Evolutionary conservation across 2,113 vertebrate species (phyloP), one percentile per base, ranked within the genome.

Genomic region (Himantopus leucocephalus): DNA sequence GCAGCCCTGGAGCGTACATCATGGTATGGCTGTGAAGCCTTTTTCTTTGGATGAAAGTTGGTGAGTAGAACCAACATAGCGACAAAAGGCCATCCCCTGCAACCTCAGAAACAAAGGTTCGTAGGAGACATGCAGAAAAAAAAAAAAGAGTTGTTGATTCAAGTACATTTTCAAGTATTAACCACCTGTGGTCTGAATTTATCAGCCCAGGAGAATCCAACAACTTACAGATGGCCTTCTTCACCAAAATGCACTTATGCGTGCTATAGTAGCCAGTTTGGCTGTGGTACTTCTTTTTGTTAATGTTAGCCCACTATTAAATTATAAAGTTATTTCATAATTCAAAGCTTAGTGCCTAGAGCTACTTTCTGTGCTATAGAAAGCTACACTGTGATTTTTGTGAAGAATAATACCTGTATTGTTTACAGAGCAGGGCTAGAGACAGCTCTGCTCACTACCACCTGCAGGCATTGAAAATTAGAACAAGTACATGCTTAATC

Each of bases 391-490:
- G 64, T 68, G 75, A 94, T 95, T 97, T 97, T 82, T 77, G 30
- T 41, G 64, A 93, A 55, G 74, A 74, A 55, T 95, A 96, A 94
- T 93, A 93, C 86, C 86, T 93, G 64, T 50, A 71, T 90, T 96
- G 68, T 94, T 97, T 96, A 89, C 70, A 92, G 77, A 67, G 62
- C 39, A 58, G 59, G 37, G 66, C 79, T 85, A 75, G 48, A 93
- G 91, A 94, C 89, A 76, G 80, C 72, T 91, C 84, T 91, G 75
- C 67, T 97, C 35, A 56, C 71, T 79, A 76, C 89, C 87, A 87
- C 89, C 96, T 78, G 88, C 78, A 92, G 95, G 76, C 70, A 86
- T 45, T 95, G 94, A 95, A 97, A 98, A 97, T 97, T 95, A 97
- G 94, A 95, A 97, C 88, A 97, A 97, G 75, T 90, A 67, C 80